Conservation (phyloP, 2,113 vertebrate genomes). For the Glaucomys volans region DNA sequence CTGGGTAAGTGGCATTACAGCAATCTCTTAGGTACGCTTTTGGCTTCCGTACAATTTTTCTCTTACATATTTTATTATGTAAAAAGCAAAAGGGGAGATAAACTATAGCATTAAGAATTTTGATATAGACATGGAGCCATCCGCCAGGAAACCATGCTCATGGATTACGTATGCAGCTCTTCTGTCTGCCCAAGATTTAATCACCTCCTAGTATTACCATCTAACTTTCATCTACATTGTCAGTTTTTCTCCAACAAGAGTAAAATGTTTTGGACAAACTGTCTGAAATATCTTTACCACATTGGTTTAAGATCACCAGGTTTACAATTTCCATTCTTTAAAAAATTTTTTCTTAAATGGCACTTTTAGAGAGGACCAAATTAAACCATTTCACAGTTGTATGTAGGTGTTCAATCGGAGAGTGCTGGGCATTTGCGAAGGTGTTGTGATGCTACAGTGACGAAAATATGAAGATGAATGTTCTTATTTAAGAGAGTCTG, state of each 20-base stretch:
- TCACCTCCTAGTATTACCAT: neutral
- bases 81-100: slow-evolving; percentile 3
- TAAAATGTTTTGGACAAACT: slow-evolving; percentile 56
- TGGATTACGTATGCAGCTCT: neutral
- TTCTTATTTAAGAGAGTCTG: neutral
- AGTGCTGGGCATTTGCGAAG: neutral
- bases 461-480: neutral
- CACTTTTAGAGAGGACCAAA: slow-evolving; percentile 42
- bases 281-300: slow-evolving; percentile 61
- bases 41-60: slow-evolving; percentile 5
- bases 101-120: neutral
- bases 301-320: slow-evolving; percentile 48
- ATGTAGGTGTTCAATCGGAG: neutral
- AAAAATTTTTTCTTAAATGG: neutral
- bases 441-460: neutral
- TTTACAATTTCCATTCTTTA: slow-evolving; percentile 51
- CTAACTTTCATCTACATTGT: neutral
- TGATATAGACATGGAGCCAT: neutral
- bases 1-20: neutral
- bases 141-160: neutral
- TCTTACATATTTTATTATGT: neutral
- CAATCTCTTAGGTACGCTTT: neutral
- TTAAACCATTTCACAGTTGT: slow-evolving; percentile 57
- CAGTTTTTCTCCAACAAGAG: slow-evolving; percentile 27
- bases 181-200: neutral